phyloP scores from a whole-genome alignment of 2,113 vertebrate species.

The Oncorhynchus masou region DNA sequence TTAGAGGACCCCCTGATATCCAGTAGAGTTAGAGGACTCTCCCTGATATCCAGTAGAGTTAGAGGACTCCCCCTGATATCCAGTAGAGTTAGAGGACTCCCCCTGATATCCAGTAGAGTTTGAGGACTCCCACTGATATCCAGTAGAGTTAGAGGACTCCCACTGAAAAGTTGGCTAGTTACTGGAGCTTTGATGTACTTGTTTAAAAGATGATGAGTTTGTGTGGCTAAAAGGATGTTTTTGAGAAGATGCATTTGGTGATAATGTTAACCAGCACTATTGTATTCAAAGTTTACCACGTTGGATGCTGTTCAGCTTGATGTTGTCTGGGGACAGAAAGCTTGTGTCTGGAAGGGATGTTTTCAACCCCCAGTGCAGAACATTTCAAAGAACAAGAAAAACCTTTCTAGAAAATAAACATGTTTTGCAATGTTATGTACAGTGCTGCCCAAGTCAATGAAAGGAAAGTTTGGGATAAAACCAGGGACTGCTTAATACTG shows the following conservation, averaged over 20 bases:
- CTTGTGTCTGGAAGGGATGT: neutral
- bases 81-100: too few species aligned
- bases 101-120: too few species aligned
- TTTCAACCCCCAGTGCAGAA: neutral
- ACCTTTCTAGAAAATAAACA: neutral
- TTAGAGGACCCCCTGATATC: too few species aligned
- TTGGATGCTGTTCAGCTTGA: too few species aligned
- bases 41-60: too few species aligned
- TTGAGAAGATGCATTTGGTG: too few species aligned
- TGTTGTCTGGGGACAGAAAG: neutral
- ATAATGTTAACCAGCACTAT: too few species aligned
- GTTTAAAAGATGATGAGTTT: neutral
- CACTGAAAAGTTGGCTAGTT: neutral
- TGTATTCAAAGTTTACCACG: too few species aligned
- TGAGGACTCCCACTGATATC: too few species aligned
- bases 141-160: neutral
- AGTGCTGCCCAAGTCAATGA: neutral
- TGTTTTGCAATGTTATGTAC: neutral
- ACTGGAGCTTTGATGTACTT: neutral
- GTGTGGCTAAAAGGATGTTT: too few species aligned
- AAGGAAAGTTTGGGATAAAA: neutral
- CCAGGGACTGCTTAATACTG: neutral
- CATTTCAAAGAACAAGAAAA: neutral
- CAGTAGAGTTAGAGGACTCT: too few species aligned
- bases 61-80: too few species aligned